Evolutionary conservation across 64 coral and sea anemone species (phyloP).

Genomic region (Porites lutea): DNA sequence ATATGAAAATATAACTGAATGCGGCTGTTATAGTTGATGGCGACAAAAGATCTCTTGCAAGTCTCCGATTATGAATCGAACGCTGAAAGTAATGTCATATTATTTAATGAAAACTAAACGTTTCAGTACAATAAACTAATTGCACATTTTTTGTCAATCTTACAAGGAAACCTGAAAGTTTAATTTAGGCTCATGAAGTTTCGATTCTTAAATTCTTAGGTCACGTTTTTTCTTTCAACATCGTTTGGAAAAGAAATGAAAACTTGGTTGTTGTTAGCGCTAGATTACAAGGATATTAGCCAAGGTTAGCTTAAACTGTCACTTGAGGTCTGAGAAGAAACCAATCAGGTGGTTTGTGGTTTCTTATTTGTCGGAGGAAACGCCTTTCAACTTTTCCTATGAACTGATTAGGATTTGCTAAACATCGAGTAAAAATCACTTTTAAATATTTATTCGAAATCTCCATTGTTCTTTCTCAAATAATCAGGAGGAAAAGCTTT

Average conservation of each 20-base stretch:
- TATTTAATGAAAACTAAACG: no score
- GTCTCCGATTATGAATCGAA: no score
- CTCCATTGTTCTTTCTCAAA: neutral
- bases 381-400: slow-evolving; percentile 12
- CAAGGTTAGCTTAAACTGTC: neutral
- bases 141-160: no score
- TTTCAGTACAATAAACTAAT: no score
- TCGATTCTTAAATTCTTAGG: no score
- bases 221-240: no score
- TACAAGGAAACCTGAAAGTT: no score
- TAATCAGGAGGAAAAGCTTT: neutral
- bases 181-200: no score
- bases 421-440: slow-evolving; percentile 10
- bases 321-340: neutral
- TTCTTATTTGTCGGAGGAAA: neutral
- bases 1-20: neutral
- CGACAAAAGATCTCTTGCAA: neutral
- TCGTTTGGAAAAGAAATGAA: no score
- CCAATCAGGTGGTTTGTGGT: slow-evolving; percentile 16
- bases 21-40: neutral
- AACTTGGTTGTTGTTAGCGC: neutral
- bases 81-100: no score
- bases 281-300: neutral
- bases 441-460: neutral
- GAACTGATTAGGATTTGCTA: neutral